Percentiles rank a stretch among this genome's conserved stretches.
phyloP scores from a whole-genome alignment of 1,140 invertebrate species.

The Harpegnathos saltator region DNA sequence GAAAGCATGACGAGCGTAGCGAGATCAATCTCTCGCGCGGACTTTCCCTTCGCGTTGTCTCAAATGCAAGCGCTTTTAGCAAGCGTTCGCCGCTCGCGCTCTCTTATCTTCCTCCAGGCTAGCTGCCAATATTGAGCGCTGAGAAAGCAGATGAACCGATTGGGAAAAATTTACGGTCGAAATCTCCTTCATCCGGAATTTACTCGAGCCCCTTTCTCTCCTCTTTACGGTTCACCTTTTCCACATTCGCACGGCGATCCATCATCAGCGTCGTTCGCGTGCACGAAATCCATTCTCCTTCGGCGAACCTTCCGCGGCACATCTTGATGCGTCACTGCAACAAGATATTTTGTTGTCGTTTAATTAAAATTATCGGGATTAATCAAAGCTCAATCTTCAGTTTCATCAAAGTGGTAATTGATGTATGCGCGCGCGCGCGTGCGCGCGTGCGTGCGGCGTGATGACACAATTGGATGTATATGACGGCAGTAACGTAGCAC shows the following conservation, averaged over 20 bases:
- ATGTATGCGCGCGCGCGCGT: not conserved
- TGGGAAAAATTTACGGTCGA: conserved; percentile 6
- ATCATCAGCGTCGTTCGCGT: not conserved
- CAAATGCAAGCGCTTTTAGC: not conserved
- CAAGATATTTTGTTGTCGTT: conserved; percentile 2
- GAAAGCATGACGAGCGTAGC: not conserved
- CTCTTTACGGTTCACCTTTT: conserved; percentile 20
- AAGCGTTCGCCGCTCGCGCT: not conserved
- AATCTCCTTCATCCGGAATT: conserved; percentile 16
- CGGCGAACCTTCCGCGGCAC: not conserved
- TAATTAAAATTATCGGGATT: conserved; percentile 12
- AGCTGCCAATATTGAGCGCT: conserved; percentile 3
- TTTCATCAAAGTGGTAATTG: not conserved
- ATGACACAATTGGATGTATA: no score
- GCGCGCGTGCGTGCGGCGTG: not conserved
- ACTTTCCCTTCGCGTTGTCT: conserved; percentile 13
- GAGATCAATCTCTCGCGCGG: not conserved
- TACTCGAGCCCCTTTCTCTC: conserved; percentile 20
- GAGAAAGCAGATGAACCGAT: not conserved
- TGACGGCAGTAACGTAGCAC: no score
- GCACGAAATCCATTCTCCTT: conserved; percentile 4
- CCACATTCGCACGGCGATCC: conserved; percentile 7
- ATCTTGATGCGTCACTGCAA: conserved; percentile 26
- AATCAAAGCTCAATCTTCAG: not conserved
- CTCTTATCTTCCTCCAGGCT: conserved; percentile 13